Conservation (phyloP, 1,140 invertebrate species). For the Papilio aristodemus region DNA sequence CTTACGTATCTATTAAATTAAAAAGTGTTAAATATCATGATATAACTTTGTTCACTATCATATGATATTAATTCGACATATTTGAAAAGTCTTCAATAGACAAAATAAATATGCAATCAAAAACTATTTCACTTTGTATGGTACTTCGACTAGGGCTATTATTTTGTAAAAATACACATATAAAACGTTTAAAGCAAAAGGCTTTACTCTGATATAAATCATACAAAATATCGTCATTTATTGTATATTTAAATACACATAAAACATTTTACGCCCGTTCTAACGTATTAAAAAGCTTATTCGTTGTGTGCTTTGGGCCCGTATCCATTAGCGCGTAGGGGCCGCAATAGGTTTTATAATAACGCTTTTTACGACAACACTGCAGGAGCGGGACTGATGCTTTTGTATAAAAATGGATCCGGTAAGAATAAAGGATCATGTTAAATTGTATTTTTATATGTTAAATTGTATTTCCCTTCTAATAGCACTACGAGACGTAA, state of each 20-base stretch:
- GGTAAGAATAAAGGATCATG: background rate
- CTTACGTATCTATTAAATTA: no score
- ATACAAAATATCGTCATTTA: background rate
- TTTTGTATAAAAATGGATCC: background rate
- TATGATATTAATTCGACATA: no score
- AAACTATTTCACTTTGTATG: no score
- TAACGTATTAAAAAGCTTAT: background rate
- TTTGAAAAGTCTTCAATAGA: no score
- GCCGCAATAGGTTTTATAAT: background rate
- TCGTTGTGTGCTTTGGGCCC: slow-evolving; percentile 1
- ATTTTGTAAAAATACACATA: no score
- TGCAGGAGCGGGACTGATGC: background rate
- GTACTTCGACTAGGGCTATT: no score
- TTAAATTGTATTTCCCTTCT: background rate
- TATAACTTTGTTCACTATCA: no score
- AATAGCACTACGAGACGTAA: background rate
- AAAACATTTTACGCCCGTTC: background rate
- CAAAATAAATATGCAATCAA: no score
- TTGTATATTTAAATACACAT: background rate
- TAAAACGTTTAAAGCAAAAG: no score
- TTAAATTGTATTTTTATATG: background rate
- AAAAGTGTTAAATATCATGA: no score
- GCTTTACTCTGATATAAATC: background rate
- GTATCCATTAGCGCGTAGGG: background rate
- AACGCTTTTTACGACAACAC: background rate